These are phyloP conservation scores for Ectemnius cavifrons DNA, from an alignment of 2,888 invertebrate species.

Conservation along the genomic window DNA sequence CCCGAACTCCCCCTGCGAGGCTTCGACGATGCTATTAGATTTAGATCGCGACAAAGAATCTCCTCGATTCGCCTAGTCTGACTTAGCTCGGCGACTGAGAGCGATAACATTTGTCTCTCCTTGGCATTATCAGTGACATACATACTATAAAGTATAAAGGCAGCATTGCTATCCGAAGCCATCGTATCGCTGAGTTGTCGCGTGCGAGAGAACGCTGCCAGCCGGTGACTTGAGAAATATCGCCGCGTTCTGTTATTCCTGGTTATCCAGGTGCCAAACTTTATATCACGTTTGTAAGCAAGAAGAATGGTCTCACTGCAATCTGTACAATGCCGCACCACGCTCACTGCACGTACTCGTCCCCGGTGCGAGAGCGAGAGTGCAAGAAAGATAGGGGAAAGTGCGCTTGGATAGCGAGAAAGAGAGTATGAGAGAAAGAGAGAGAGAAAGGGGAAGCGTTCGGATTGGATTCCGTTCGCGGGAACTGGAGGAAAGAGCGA, in stretches of 20 bases:
- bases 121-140: constrained; percentile 4
- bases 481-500: constrained; percentile 16
- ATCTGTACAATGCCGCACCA: not conserved
- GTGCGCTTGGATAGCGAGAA: not conserved
- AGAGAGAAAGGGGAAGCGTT: constrained; percentile 6
- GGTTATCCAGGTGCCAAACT: constrained; percentile 44
- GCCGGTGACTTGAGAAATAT: constrained; percentile 51
- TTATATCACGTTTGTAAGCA: constrained; percentile 45
- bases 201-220: not conserved
- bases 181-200: not conserved
- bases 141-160: not conserved
- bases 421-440: constrained; percentile 10
- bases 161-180: not conserved
- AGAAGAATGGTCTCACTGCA: constrained; percentile 32
- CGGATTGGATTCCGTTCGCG: too few relatives aligned
- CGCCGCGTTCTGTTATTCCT: constrained; percentile 47
- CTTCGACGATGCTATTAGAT: constrained; percentile 5
- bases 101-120: not conserved
- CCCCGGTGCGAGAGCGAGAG: constrained; percentile 28
- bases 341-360: not conserved
- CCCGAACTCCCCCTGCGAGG: not conserved
- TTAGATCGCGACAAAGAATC: constrained; percentile 3
- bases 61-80: constrained; percentile 4
- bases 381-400: constrained; percentile 18
- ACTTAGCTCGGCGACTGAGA: too few relatives aligned